Evolutionary conservation across 2,797 vertebrate species (phyloP).

Genomic region (Coregonus sp.): DNA sequence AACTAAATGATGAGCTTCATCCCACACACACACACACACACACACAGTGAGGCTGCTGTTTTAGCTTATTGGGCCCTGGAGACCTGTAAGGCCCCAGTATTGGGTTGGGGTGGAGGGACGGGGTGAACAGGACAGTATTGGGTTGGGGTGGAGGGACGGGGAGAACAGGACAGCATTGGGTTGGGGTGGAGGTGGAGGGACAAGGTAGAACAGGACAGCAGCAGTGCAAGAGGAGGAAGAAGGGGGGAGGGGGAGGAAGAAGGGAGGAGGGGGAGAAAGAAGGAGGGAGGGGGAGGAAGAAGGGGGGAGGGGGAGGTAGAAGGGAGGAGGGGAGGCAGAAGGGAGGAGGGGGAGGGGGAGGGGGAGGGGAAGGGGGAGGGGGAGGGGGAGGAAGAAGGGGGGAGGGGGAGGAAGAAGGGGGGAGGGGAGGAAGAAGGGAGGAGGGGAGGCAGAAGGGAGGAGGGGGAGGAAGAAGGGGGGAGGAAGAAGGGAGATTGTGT

Average conservation of each 20-base stretch:
- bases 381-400: constrained; percentile 38
- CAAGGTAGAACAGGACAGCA: not conserved
- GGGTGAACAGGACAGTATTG: not conserved
- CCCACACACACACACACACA: constrained; percentile 10
- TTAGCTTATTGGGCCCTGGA: not conserved
- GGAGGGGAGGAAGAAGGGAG: not conserved
- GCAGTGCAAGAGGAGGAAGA: constrained; percentile 26
- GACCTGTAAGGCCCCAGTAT: not conserved
- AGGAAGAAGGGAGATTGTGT: not conserved
- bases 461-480: constrained; percentile 12
- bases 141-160: not conserved
- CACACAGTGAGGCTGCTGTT: not conserved
- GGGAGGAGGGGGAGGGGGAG: not conserved
- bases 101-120: too few relatives aligned
- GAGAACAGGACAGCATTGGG: not conserved
- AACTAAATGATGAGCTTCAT: not conserved
- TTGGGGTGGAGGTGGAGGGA: not conserved
- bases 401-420: constrained; percentile 20
- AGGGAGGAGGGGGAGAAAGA: constrained; percentile 4
- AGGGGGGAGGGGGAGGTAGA: constrained; percentile 22
- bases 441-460: constrained; percentile 43
- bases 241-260: constrained; percentile 38
- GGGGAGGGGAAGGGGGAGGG: not conserved
- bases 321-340: constrained; percentile 37
- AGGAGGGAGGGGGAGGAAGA: constrained; percentile 38